These are phyloP conservation scores for Coturnix japonica DNA, from an alignment of 2,113 vertebrate species.

Conservation along the genomic window DNA sequence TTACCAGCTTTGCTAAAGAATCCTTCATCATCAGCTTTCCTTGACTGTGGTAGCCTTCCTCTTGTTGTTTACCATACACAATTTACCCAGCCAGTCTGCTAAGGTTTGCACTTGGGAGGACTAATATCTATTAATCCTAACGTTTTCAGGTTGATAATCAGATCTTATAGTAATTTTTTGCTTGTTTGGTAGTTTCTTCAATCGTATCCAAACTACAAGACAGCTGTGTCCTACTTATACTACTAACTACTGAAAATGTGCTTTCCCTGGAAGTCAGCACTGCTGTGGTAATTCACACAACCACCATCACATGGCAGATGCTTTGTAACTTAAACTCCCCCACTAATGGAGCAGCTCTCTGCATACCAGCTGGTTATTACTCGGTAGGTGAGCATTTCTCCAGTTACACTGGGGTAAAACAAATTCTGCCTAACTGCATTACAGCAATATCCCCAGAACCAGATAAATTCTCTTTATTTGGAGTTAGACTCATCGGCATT, in stretches of 20 bases:
- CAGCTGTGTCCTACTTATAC: background rate
- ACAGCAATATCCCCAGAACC: background rate
- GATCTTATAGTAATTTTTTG: background rate
- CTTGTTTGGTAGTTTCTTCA: background rate
- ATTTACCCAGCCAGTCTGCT: background rate
- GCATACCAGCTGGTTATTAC: background rate
- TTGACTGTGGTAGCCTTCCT: accelerated
- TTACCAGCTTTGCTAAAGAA: background rate
- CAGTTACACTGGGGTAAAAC: background rate
- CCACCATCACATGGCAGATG: background rate
- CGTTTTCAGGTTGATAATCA: background rate
- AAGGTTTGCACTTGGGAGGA: background rate
- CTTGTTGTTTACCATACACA: background rate
- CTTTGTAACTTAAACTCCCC: background rate
- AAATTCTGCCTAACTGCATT: background rate
- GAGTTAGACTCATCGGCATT: background rate
- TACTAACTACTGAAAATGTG: background rate
- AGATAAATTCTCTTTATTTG: background rate
- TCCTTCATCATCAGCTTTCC: background rate
- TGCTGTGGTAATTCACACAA: background rate
- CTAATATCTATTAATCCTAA: background rate
- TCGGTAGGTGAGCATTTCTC: background rate
- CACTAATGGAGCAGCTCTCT: background rate
- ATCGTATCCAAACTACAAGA: background rate
- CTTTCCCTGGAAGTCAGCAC: background rate